Evolutionary conservation across 2,888 invertebrate species (phyloP).

Genomic region (Taphrorychus bicolor): DNA sequence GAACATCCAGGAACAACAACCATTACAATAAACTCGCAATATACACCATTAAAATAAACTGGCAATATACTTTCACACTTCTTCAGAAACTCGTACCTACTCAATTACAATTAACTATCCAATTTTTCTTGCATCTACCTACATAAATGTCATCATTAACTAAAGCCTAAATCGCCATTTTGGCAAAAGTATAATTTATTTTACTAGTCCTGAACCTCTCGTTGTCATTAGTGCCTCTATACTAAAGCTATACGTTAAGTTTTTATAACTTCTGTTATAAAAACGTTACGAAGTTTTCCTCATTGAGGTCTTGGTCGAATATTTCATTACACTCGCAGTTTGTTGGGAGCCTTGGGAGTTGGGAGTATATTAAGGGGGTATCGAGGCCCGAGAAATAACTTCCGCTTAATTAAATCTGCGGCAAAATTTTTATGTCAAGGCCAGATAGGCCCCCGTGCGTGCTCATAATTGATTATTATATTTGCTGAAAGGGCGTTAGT

Average conservation of each 20-base stretch:
- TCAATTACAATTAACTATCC: no score
- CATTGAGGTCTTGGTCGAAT: constrained; percentile 4
- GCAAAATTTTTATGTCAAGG: constrained; percentile 3
- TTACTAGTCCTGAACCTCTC: no score
- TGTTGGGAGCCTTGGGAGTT: constrained; percentile 1
- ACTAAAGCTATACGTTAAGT: not conserved
- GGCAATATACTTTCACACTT: no score
- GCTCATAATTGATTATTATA: not conserved
- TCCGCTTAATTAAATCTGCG: constrained; percentile 7
- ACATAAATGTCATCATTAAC: no score
- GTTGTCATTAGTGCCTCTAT: no score
- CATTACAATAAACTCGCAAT: no score
- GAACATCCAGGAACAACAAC: no score
- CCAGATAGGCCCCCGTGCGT: not conserved
- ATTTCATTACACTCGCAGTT: constrained; percentile 6
- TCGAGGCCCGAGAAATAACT: constrained; percentile 3
- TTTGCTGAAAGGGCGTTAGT: not conserved
- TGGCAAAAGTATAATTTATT: no score
- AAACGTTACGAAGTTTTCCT: not conserved
- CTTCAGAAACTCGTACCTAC: no score
- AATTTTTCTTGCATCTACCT: no score
- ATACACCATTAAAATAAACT: no score
- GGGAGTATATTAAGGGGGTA: not conserved
- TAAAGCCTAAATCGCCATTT: no score
- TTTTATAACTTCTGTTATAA: not conserved